Evolutionary conservation across 2,888 invertebrate species (phyloP), one percentile per base, ranked within the genome.

Genomic region (Plagodis pulveraria): DNA sequence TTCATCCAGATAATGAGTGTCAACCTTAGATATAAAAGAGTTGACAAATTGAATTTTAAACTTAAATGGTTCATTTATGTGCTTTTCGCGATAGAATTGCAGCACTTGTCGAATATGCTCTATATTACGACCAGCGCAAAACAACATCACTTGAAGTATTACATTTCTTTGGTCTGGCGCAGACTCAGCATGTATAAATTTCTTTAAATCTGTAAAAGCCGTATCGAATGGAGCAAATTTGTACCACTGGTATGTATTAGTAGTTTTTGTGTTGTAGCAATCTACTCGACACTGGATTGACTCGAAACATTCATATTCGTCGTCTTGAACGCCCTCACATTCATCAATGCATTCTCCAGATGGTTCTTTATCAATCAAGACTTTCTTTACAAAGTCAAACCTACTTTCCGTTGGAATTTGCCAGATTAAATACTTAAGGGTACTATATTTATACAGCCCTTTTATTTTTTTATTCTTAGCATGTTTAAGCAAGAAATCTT

Each of bases 21-120:
- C 54, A 5, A 74, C 77, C 62, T 79, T 67, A 2, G 72, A 68
- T 6, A 89, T 42, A 1, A 89, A 47, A 33, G 63, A 70, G 54
- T 82, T 78, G 0, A 88, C 66, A 56, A 89, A 88, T 9, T 81
- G 69, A 32, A 74, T 72, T 70, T 88, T 89, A 45, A 81, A 84
- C 58, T 81, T 81, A 6, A 81, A 78, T 0, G 86, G 76, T 70
- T 89, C 89, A 56, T 89, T 89, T 9, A 85, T 83, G 63, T 89
- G 87, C 62, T 83, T 83, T 5, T 84, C 80, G 6, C 74, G 69
- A 63, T 82, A 86, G 66, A 78, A 84, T 55, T 83, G 72, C 0
- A 89, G 59, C 0, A 89, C 53, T 22, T 72, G 68, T 36, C 78
- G 72, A 33, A 86, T 56, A 58, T 87, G 61, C 38, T 76, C 61